A percentile compares a stretch with the other conserved stretches of the same genome.
These are phyloP conservation scores for Campylomormyrus numenius DNA, from an alignment of 2,113 vertebrate genomes.

Conservation along the genomic window DNA sequence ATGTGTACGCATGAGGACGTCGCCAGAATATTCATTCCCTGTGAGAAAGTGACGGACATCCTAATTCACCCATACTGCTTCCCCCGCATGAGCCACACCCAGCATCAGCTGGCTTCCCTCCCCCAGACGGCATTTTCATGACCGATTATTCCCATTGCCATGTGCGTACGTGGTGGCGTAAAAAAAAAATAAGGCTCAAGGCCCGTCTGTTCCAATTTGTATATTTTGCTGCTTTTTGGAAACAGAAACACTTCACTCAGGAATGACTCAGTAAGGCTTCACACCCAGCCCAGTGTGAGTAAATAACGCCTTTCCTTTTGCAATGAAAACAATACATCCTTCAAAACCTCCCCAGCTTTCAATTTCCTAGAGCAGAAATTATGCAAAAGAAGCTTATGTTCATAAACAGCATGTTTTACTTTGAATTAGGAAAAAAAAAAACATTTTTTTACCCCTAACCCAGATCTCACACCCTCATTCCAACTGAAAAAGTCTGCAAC, in stretches of 20 bases:
- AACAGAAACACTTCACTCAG: neutral
- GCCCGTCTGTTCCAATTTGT: neutral
- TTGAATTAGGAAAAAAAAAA: neutral
- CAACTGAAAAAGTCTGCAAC: neutral
- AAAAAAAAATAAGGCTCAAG: neutral
- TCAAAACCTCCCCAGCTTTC: neutral
- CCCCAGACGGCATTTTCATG: neutral
- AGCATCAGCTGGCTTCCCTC: conserved; percentile 28
- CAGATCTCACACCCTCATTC: neutral
- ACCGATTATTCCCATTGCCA: neutral
- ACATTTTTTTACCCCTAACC: neutral
- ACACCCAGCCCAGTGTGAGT: neutral
- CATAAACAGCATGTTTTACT: neutral
- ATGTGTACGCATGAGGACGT: conserved; percentile 27
- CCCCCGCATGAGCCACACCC: conserved; percentile 31
- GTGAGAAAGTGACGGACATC: conserved; percentile 49
- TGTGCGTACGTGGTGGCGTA: neutral
- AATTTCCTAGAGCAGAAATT: neutral
- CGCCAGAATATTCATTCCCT: conserved; percentile 54
- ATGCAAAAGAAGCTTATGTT: neutral
- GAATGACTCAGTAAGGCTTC: neutral
- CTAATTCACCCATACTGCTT: conserved; percentile 45
- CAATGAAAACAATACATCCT: neutral
- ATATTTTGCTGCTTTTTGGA: neutral
- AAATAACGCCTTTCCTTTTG: neutral